phyloP scores from a whole-genome alignment of 2,888 invertebrate genomes.

The Busseola fusca region DNA sequence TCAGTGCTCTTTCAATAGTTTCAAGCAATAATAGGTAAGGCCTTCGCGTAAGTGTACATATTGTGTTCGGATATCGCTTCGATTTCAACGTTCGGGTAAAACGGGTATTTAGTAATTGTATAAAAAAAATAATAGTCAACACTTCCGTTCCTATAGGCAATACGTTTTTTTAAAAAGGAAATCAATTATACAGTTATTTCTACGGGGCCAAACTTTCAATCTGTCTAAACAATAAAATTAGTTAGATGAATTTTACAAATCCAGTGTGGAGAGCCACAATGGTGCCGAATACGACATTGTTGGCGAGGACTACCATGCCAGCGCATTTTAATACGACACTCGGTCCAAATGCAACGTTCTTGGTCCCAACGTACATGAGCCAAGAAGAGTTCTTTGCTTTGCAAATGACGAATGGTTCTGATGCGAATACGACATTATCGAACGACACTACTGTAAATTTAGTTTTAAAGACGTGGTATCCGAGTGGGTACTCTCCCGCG shows the following conservation, averaged over 20 bases:
- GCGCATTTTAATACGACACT: slow-evolving; percentile 75
- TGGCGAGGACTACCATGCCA: slow-evolving; percentile 75
- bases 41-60: slow-evolving; percentile 42
- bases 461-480: slow-evolving; percentile 91
- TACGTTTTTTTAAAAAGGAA: slow-evolving; percentile 59
- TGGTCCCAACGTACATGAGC: slow-evolving; percentile 88
- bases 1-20: slow-evolving; percentile 44
- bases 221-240: slow-evolving; percentile 61
- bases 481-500: slow-evolving; percentile 96
- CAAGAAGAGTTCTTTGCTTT: slow-evolving; percentile 89
- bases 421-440: slow-evolving; percentile 82
- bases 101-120: slow-evolving; percentile 61
- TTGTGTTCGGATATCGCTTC: slow-evolving; percentile 33
- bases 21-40: slow-evolving; percentile 62
- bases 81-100: slow-evolving; percentile 51
- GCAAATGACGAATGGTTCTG: slow-evolving; percentile 87
- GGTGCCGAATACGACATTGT: slow-evolving; percentile 78
- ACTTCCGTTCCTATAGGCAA: slow-evolving; percentile 81
- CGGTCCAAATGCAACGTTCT: slow-evolving; percentile 79
- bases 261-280: slow-evolving; percentile 66
- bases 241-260: slow-evolving; percentile 60
- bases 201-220: slow-evolving; percentile 79
- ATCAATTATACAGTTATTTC: slow-evolving; percentile 58
- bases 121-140: slow-evolving; percentile 55
- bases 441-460: slow-evolving; percentile 88